Percentiles rank a stretch among this genome's conserved stretches.
These are phyloP conservation scores for Ramphastos sulfuratus DNA, from an alignment of 2,113 vertebrate genomes.

Conservation along the genomic window DNA sequence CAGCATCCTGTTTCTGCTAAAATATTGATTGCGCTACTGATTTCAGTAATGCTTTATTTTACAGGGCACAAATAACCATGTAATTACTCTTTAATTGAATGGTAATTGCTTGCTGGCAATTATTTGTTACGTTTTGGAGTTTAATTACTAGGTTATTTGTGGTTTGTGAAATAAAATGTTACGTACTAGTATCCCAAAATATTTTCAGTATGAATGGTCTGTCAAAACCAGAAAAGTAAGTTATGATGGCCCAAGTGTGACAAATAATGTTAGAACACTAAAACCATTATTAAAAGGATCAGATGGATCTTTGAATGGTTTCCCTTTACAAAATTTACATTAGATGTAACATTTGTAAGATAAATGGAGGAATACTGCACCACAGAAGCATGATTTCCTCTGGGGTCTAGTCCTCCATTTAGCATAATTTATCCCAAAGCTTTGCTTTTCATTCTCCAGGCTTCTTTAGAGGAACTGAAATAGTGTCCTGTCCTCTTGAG, in stretches of 20 bases:
- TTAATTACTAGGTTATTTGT: slow-evolving; percentile 75
- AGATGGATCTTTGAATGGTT: slow-evolving; percentile 45
- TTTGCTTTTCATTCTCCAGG: slow-evolving; percentile 41
- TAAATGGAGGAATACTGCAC: slow-evolving; percentile 56
- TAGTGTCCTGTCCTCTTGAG: slow-evolving; percentile 40
- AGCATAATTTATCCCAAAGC: slow-evolving; percentile 71
- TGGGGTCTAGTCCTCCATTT: slow-evolving; percentile 60
- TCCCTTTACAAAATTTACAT: slow-evolving; percentile 54
- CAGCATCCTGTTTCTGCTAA: slow-evolving; percentile 74
- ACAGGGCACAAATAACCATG: slow-evolving; percentile 76
- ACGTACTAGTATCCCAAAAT: slow-evolving; percentile 37
- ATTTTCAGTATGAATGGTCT: slow-evolving; percentile 17
- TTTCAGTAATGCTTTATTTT: slow-evolving; percentile 77
- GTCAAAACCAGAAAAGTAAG: slow-evolving; percentile 18
- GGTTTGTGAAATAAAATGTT: slow-evolving; percentile 69
- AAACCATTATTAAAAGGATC: slow-evolving; percentile 32
- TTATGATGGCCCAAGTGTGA: slow-evolving; percentile 5
- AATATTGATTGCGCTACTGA: slow-evolving; percentile 77
- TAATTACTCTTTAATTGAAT: slow-evolving; percentile 82
- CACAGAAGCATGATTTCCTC: slow-evolving; percentile 65
- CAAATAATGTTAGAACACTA: slow-evolving; percentile 11
- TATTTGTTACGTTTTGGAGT: slow-evolving; percentile 74
- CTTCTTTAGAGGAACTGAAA: slow-evolving; percentile 59
- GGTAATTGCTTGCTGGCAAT: slow-evolving; percentile 79
- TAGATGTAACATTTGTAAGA: slow-evolving; percentile 52